Conservation (phyloP, 2,888 invertebrate species). For the Callinectes sapidus region DNA sequence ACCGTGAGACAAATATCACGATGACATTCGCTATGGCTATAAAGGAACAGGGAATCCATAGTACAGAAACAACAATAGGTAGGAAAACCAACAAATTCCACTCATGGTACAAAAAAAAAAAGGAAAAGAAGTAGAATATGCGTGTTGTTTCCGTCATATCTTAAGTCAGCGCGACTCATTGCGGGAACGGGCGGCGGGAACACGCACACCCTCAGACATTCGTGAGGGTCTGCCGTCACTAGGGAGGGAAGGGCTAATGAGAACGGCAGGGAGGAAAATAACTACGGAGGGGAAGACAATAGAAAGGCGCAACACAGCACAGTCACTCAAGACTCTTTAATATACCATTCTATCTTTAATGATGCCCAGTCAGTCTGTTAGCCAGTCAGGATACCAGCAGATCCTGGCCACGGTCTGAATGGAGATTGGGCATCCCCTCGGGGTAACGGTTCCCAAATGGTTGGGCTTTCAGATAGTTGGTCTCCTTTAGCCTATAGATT, state of each 20-base stretch:
- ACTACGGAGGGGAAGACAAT: background rate
- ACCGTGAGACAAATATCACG: background rate
- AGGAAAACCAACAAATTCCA: background rate
- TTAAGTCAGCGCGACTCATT: background rate
- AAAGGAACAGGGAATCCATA: background rate
- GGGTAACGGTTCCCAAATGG: too few species aligned
- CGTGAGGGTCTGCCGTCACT: slow-evolving; percentile 2
- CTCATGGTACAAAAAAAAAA: background rate
- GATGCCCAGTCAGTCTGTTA: background rate
- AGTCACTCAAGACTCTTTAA: background rate
- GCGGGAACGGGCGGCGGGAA: background rate
- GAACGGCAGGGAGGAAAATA: slow-evolving; percentile 22
- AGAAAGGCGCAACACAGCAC: background rate
- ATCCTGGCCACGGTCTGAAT: too few species aligned
- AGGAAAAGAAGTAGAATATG: background rate
- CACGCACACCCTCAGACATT: background rate
- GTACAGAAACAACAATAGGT: background rate
- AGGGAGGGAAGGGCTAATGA: background rate
- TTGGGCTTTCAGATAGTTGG: too few species aligned
- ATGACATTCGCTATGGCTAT: background rate
- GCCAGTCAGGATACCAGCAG: background rate
- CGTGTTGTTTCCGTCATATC: background rate
- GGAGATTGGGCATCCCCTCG: too few species aligned
- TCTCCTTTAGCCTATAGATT: too few species aligned
- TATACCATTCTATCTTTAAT: background rate